These are phyloP conservation scores for Neogale vison DNA, from an alignment of 2,113 vertebrate genomes.

Conservation along the genomic window DNA sequence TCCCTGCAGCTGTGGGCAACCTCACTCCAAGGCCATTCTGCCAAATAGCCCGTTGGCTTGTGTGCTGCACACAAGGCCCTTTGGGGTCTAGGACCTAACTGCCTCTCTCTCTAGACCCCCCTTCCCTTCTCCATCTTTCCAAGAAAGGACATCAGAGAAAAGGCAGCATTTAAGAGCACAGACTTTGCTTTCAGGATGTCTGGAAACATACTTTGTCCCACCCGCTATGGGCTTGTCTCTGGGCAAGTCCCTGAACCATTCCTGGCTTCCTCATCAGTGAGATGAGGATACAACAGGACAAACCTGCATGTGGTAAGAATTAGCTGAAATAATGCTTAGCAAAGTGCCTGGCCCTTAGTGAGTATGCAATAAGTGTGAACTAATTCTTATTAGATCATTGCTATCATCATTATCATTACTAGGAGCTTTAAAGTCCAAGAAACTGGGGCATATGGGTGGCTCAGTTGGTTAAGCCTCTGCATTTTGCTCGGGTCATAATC, in stretches of 20 bases:
- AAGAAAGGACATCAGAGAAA: background rate
- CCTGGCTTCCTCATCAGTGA: background rate
- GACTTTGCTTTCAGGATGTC: background rate
- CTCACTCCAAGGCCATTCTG: fast-evolving
- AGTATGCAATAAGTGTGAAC: background rate
- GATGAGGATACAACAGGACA: background rate
- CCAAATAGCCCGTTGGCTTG: fast-evolving
- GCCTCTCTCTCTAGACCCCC: background rate
- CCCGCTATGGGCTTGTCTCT: background rate
- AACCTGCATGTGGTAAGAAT: background rate
- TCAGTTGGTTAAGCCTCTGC: too few species aligned
- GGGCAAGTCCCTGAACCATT: background rate
- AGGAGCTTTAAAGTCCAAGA: background rate
- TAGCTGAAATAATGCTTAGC: background rate
- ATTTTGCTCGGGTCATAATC: too few species aligned
- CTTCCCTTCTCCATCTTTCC: background rate
- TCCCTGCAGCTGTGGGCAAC: background rate
- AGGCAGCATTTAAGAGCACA: background rate
- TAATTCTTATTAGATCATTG: background rate
- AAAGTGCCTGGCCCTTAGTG: background rate
- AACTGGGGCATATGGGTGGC: too few species aligned
- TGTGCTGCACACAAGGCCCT: background rate
- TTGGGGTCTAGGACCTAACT: background rate
- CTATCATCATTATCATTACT: background rate
- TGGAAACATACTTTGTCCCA: background rate